phyloP scores from a whole-genome alignment of 1,140 invertebrate genomes.

The Drosophila bocqueti region DNA sequence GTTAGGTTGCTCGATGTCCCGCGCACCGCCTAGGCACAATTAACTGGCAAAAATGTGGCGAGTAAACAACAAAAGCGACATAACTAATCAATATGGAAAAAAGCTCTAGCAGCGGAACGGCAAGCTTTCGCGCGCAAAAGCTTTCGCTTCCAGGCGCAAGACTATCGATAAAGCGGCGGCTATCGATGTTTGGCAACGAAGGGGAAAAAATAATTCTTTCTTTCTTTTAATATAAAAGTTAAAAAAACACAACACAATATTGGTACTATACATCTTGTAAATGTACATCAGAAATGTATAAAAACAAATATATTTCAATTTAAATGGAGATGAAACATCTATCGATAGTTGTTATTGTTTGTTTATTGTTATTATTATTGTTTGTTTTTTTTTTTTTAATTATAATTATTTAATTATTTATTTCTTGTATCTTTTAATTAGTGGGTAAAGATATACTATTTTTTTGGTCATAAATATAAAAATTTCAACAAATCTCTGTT shows the following conservation, averaged over 20 bases:
- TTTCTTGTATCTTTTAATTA: not conserved
- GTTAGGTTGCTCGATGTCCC: constrained; percentile 20
- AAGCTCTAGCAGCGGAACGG: constrained; percentile 57
- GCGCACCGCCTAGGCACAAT: constrained; percentile 67
- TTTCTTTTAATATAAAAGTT: no score
- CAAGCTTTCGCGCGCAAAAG: constrained; percentile 35
- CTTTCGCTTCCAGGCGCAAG: constrained; percentile 8
- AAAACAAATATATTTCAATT: not conserved
- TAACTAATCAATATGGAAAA: constrained; percentile 85
- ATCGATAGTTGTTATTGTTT: not conserved
- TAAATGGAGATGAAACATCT: not conserved
- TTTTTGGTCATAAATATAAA: not conserved
- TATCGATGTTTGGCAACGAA: not conserved
- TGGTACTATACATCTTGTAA: not conserved
- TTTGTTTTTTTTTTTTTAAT: not conserved
- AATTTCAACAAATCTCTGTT: not conserved
- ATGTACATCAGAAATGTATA: not conserved
- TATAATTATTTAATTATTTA: not conserved
- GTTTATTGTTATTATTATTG: not conserved
- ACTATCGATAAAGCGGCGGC: not conserved
- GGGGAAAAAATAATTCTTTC: no score
- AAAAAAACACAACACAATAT: not conserved
- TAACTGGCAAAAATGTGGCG: constrained; percentile 81
- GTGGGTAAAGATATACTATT: not conserved
- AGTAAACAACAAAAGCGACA: constrained; percentile 85